Conservation (phyloP, 1,140 invertebrate species). For the Odontomachus brunneus region DNA sequence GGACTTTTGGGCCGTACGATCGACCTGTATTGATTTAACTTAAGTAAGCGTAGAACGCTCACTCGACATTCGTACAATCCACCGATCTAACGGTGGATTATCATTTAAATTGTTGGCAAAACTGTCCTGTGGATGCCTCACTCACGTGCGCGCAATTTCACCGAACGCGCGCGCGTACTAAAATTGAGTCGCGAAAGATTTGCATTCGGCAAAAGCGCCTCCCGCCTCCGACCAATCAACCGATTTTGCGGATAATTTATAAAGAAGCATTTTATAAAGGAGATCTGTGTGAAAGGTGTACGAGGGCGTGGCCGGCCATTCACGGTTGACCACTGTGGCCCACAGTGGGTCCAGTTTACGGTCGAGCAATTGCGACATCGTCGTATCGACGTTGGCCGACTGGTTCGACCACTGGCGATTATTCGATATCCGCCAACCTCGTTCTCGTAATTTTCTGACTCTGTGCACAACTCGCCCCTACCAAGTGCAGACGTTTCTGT, state of each 20-base stretch:
- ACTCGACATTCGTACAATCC: too few relatives aligned
- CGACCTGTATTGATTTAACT: too few relatives aligned
- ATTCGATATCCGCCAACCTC: conserved; percentile 63
- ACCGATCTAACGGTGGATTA: too few relatives aligned
- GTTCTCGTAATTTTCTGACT: conserved; percentile 59
- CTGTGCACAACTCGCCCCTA: conserved; percentile 43
- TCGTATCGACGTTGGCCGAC: conserved; percentile 47
- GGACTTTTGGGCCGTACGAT: too few relatives aligned
- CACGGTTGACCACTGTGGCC: conserved; percentile 65
- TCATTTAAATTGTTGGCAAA: too few relatives aligned
- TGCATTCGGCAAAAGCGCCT: not conserved
- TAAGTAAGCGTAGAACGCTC: too few relatives aligned
- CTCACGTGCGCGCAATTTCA: too few relatives aligned
- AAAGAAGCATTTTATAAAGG: conserved; percentile 58
- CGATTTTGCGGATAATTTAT: conserved; percentile 33
- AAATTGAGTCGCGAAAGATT: too few relatives aligned
- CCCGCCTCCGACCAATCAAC: not conserved
- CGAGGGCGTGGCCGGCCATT: conserved; percentile 59
- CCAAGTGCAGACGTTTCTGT: not conserved
- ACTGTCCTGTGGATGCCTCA: too few relatives aligned
- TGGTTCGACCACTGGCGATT: conserved; percentile 61
- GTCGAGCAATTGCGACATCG: conserved; percentile 64
- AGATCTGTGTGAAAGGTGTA: conserved; percentile 68
- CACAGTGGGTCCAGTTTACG: conserved; percentile 61
- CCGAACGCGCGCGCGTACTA: too few relatives aligned